phyloP scores from a whole-genome alignment of 2,888 invertebrate species.

The Netelia melanura region DNA sequence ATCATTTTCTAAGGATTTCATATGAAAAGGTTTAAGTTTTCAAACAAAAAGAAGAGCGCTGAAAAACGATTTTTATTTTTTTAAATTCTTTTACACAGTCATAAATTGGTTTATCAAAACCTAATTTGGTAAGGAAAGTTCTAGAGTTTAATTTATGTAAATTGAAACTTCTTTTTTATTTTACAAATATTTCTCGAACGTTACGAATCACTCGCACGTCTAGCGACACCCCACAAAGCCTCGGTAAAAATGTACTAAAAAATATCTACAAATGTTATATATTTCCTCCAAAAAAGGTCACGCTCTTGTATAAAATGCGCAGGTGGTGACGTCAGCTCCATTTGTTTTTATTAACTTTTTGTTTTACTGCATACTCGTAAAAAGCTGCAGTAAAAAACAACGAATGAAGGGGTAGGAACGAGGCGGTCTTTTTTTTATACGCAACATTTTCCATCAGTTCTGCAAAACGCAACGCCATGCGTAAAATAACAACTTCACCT shows the following conservation, averaged over 20 bases:
- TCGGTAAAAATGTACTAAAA: neutral
- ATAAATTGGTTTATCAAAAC: too few relatives aligned
- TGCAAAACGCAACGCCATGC: constrained; percentile 72
- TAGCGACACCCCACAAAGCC: too few relatives aligned
- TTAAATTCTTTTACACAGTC: too few relatives aligned
- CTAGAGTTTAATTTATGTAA: too few relatives aligned
- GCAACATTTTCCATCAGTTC: constrained; percentile 70
- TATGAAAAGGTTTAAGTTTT: too few relatives aligned
- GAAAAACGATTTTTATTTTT: too few relatives aligned
- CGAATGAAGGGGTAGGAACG: neutral
- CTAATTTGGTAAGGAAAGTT: too few relatives aligned
- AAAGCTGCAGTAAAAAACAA: constrained; percentile 16
- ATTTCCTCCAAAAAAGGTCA: constrained; percentile 1
- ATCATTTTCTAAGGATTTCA: too few relatives aligned
- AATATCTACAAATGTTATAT: neutral
- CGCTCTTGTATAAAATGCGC: neutral
- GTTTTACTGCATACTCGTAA: constrained; percentile 35
- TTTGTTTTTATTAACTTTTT: constrained; percentile 6
- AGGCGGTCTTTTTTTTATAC: constrained; percentile 72
- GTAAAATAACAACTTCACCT: constrained; percentile 77
- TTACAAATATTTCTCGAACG: too few relatives aligned
- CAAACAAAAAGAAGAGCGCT: too few relatives aligned
- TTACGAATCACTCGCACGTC: too few relatives aligned
- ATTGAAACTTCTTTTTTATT: too few relatives aligned
- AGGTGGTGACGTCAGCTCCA: constrained; percentile 18